Base-by-base conservation (phyloP, 2,113 vertebrate genomes). In the Clarias gariepinus region DNA sequence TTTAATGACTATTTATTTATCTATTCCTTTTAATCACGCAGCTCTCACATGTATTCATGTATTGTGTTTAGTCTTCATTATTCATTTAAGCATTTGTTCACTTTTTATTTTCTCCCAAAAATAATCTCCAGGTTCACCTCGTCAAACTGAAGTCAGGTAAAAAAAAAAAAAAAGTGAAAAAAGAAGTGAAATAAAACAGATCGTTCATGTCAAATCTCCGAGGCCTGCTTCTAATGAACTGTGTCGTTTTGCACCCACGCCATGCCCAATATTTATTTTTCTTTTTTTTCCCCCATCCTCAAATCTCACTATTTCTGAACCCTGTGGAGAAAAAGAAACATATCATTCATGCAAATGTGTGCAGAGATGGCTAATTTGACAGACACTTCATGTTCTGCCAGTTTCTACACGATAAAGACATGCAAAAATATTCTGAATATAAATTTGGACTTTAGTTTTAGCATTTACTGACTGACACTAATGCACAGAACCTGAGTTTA, bases 321-420 rank as follows among this genome's bases (percentile, higher is more conserved):
- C 77, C 25, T 18, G 74, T 16, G 30, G 36, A 63, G 60, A 77
- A 63, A 64, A 8, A 68, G 47, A 55, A 77, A 73, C 0, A 3
- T 52, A 69, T 33, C 3, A 25, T 69, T 73, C 61, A 61, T 71
- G 63, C 64, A 66, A 85, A 85, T 79, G 58, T 15, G 52, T 21
- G n/a, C 18, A 10, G 41, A 47, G 28, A 30, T 30, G 77, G 30
- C 66, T 19, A 41, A 53, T 47, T 80, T 69, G 53, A 86, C 53
- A 19, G 53, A 66, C 84, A 86, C 63, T 58, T 86, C 19, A 58
- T 15, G 53, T 71, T 60, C 77, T 66, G 85, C 77, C 85, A 86
- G 77, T 36, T 81, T 52, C 76, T 69, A 81, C 64, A 71, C 21
- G 0, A 23, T n/a, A 36, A 57, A 58, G 47, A 8, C 16, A 30